Conservation (phyloP, 1,140 invertebrate genomes). For the Leptonema lineaticorne region DNA sequence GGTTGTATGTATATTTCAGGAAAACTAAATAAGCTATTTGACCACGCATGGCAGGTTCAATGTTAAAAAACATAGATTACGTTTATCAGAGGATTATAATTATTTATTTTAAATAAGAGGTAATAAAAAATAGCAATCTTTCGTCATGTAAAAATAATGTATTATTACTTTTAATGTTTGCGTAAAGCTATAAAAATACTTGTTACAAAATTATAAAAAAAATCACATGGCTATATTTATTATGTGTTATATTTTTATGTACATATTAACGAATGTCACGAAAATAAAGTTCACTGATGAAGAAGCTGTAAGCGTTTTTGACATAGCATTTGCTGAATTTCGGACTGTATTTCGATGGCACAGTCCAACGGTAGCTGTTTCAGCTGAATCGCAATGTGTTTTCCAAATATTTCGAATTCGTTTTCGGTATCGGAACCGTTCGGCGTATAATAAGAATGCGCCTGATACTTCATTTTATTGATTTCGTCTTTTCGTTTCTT, state of each 20-base stretch:
- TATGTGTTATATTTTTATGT: too few species aligned
- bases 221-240: background rate
- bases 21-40: too few species aligned
- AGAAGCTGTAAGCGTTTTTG: background rate
- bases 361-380: background rate
- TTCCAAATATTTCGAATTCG: background rate
- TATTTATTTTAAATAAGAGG: too few species aligned
- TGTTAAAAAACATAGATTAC: too few species aligned
- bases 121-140: too few species aligned
- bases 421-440: background rate
- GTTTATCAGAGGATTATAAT: too few species aligned
- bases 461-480: background rate
- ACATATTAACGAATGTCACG: background rate
- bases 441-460: background rate
- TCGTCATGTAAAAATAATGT: background rate
- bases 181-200: background rate
- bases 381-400: background rate
- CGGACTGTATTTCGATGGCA: background rate
- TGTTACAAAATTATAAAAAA: background rate
- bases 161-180: background rate
- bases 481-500: background rate
- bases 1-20: too few species aligned
- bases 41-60: too few species aligned
- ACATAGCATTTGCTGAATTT: background rate
- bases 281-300: background rate